These are phyloP conservation scores for Aricia agestis DNA, from an alignment of 1,140 invertebrate species.

Conservation along the genomic window DNA sequence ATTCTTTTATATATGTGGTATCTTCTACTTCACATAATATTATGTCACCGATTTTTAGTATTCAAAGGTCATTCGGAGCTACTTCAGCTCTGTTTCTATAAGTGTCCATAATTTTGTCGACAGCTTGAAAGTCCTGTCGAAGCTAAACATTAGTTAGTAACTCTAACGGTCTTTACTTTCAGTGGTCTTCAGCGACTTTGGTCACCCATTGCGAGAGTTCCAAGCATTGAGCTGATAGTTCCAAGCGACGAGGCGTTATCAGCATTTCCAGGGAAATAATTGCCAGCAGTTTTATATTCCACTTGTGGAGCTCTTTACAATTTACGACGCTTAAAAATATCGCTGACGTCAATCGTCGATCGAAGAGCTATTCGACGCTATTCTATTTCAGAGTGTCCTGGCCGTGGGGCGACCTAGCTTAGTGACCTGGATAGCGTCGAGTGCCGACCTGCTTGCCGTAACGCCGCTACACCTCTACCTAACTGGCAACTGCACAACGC, in stretches of 20 bases:
- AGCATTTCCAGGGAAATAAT: no score
- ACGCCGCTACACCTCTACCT: conserved; percentile 16
- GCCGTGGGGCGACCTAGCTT: conserved; percentile 42
- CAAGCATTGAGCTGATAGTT: no score
- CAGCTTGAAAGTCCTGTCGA: no score
- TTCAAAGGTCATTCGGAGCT: no score
- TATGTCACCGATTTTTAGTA: no score
- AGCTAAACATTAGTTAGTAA: no score
- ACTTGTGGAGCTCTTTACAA: background rate
- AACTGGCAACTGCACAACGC: background rate
- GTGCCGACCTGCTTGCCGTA: conserved; percentile 39
- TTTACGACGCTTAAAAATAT: background rate
- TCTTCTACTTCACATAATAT: no score
- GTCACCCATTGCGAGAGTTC: conserved; percentile 22
- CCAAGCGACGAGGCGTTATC: background rate
- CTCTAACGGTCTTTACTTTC: background rate
- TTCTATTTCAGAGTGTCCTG: conserved; percentile 26
- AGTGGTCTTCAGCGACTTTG: no score
- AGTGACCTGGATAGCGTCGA: conserved; percentile 49
- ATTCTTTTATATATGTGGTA: no score
- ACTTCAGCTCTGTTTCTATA: no score
- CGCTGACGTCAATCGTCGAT: background rate
- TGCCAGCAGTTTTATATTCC: background rate
- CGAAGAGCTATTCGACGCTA: background rate
- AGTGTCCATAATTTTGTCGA: no score